Evolutionary conservation across 1,140 invertebrate genomes (phyloP), one percentile per base, ranked within the genome.

Genomic region (Ericerus pela): DNA sequence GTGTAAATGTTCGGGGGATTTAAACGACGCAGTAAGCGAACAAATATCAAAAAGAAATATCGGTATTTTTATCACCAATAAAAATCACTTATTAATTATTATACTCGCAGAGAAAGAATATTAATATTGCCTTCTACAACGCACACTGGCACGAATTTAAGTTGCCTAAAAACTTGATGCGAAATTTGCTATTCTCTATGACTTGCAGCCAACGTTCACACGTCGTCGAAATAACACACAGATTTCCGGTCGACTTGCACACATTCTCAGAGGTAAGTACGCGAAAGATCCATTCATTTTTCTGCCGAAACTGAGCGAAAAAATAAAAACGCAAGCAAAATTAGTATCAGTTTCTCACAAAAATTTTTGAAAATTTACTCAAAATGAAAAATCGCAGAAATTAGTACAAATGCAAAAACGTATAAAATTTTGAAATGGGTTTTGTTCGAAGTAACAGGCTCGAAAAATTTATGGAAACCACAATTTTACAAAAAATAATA

Each of bases 91-190:
- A 33, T n/a, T 33, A 33, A 33, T 33, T 10, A 33, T 10, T 10
- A 33, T 33, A 10, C 30, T n/a, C 30, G 8, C 18, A 47, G 41
- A 47, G 41, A 24, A 47, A 47, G 26, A 24, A 47, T 12, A 47
- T 47, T 5, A 47, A 47, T 24, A 24, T 47, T 16, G 41, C 41
- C 4, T 47, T 47, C 26, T 47, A 47, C 41, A 47, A 47, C 14
- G 41, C 41, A 10, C 41, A 47, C 20, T 47, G 41, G 41, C 41
- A 47, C 20, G 41, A 47, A 47, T 47, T 47, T 24, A 47, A 47
- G 26, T 47, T 47, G 14, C 41, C 41, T 20, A 10, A 47, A 47
- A 24, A 47, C 26, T 4, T 47, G 14, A 47, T 47, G 41, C 22
- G 18, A 24, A 47, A 47, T 24, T 18, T 47, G 8, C 14, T 47